Percentiles rank a stretch among this genome's conserved stretches.
Conservation (phyloP, 2,797 vertebrate genomes). For the Sandelia bainsii region DNA sequence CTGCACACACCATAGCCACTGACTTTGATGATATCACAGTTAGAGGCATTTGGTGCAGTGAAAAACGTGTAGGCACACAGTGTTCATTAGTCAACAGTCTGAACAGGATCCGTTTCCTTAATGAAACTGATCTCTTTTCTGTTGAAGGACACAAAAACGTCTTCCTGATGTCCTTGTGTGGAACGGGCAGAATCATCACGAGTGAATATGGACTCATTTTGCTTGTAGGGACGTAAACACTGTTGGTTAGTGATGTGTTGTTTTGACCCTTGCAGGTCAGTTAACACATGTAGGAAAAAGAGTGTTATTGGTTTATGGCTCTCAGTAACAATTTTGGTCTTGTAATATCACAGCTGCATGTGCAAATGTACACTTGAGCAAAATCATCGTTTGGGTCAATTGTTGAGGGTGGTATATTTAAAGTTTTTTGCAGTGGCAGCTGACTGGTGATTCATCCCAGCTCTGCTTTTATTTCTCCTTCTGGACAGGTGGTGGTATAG, state of each 20-base stretch:
- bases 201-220: conserved; percentile 4
- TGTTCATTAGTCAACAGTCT: conserved; percentile 1
- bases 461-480: too few relatives aligned
- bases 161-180: conserved; percentile 12
- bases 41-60: background rate
- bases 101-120: conserved; percentile 43
- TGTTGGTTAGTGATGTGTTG: background rate
- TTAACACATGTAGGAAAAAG: background rate
- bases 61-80: background rate
- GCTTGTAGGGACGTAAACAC: background rate
- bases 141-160: conserved; percentile 19
- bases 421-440: too few relatives aligned
- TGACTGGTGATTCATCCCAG: too few relatives aligned
- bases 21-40: conserved; percentile 6
- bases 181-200: background rate
- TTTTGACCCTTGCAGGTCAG: background rate
- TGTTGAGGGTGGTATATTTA: too few relatives aligned
- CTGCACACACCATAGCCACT: background rate
- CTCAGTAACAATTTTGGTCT: too few relatives aligned
- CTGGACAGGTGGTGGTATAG: too few relatives aligned
- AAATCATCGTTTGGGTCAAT: too few relatives aligned
- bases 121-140: conserved; percentile 33
- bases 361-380: too few relatives aligned
- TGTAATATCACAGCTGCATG: too few relatives aligned
- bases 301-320: background rate